These are phyloP conservation scores for Heliocidaris erythrogramma DNA, from an alignment of 35 echinoderm and acorn worm species.

Conservation along the genomic window DNA sequence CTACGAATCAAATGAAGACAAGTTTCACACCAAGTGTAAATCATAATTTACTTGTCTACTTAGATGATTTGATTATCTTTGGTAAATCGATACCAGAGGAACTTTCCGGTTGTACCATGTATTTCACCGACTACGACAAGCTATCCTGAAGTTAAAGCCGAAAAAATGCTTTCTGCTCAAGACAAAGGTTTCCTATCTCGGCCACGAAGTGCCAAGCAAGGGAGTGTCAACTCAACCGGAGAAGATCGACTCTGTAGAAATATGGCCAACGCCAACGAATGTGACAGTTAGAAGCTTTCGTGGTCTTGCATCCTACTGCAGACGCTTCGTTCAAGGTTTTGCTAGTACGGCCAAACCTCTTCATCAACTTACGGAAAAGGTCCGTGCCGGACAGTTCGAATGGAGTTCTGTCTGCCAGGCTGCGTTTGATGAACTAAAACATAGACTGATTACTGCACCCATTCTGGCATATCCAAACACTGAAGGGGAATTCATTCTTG, in stretches of 20 bases:
- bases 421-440: no score
- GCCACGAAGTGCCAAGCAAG: slow-evolving; percentile 32
- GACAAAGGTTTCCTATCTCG: slow-evolving; percentile 54
- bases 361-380: slow-evolving; percentile 52
- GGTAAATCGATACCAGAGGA: slow-evolving; percentile 26
- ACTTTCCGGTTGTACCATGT: not conserved
- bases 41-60: slow-evolving; percentile 25
- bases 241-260: slow-evolving; percentile 19
- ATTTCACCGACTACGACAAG: slow-evolving; percentile 1
- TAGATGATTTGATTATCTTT: slow-evolving; percentile 56
- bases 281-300: slow-evolving; percentile 46
- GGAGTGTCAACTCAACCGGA: slow-evolving; percentile 37
- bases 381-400: slow-evolving; percentile 22
- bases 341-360: slow-evolving; percentile 43
- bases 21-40: no score
- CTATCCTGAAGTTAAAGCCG: slow-evolving; percentile 54
- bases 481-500: no score
- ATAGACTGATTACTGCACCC: no score
- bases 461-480: no score
- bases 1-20: no score
- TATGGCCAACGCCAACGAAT: slow-evolving; percentile 26
- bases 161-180: slow-evolving; percentile 47
- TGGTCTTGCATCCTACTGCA: slow-evolving; percentile 40
- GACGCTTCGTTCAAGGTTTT: slow-evolving; percentile 40
- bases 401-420: no score